phyloP scores from a whole-genome alignment of 2,888 invertebrate species.

The Catocala fraxini region DNA sequence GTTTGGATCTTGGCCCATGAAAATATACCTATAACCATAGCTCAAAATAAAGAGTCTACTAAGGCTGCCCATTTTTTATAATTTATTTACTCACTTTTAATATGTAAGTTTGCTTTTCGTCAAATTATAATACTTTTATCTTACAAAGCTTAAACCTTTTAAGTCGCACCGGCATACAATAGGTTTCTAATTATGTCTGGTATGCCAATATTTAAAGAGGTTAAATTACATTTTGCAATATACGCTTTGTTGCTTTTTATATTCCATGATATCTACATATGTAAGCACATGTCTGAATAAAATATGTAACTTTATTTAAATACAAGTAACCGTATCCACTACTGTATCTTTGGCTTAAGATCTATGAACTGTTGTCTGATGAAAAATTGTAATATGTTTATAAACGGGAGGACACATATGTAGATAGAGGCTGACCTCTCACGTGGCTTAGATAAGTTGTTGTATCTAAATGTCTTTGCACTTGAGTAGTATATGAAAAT shows the following conservation, averaged over 20 bases:
- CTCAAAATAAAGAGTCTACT: no score
- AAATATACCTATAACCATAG: no score
- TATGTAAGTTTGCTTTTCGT: no score
- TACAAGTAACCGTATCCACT: slow-evolving; percentile 24
- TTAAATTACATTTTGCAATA: no score
- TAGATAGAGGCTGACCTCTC: slow-evolving; percentile 15
- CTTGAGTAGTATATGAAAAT: slow-evolving; percentile 13
- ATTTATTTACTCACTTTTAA: no score
- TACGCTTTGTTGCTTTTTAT: not conserved
- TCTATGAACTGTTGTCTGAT: slow-evolving; percentile 8
- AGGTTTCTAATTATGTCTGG: no score
- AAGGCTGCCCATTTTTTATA: no score
- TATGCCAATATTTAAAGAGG: no score
- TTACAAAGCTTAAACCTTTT: no score
- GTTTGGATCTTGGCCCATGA: no score
- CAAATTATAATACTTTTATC: no score
- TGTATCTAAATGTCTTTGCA: slow-evolving; percentile 26
- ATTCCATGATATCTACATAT: not conserved
- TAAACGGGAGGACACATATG: slow-evolving; percentile 4
- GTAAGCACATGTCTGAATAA: not conserved
- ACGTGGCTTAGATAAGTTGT: slow-evolving; percentile 10
- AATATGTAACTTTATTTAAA: slow-evolving; percentile 12
- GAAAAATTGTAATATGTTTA: slow-evolving; percentile 16
- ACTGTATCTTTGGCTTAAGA: slow-evolving; percentile 7
- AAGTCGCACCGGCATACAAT: no score